Percentiles rank a stretch among this genome's conserved stretches.
Evolutionary conservation across 2,797 vertebrate genomes (phyloP).

Genomic region (Nyctalus aviator): DNA sequence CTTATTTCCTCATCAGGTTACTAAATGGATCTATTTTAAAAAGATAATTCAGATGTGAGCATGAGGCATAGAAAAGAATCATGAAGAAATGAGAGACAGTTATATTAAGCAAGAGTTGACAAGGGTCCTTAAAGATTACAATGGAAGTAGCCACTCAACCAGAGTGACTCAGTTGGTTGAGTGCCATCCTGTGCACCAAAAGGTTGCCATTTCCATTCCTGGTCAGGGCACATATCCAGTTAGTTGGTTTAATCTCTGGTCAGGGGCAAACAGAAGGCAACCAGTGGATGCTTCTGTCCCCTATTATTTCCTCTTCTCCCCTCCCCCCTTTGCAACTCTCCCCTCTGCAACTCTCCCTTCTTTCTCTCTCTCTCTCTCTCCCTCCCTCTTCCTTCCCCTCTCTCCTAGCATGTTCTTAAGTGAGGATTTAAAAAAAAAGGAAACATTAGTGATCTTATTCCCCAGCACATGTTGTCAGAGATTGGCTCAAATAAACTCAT

Average conservation of each 20-base stretch:
- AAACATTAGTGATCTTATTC: too few species aligned
- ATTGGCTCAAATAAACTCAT: too few species aligned
- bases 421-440: too few species aligned
- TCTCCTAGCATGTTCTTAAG: too few species aligned
- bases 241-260: neutral
- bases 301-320: neutral
- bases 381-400: too few species aligned
- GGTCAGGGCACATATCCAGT: neutral
- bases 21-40: neutral
- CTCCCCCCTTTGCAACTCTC: too few species aligned
- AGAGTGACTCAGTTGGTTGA: neutral
- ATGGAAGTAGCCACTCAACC: neutral
- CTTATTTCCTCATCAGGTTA: neutral
- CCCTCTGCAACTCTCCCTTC: neutral
- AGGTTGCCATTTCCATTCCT: neutral
- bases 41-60: neutral
- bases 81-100: neutral
- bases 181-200: neutral
- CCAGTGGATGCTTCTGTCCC: neutral
- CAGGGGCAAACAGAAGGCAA: neutral
- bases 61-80: neutral
- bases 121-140: neutral
- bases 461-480: too few species aligned
- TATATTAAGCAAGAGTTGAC: neutral
- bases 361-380: neutral